phyloP scores from a whole-genome alignment of 2,797 vertebrate genomes.

The Perodicticus potto region DNA sequence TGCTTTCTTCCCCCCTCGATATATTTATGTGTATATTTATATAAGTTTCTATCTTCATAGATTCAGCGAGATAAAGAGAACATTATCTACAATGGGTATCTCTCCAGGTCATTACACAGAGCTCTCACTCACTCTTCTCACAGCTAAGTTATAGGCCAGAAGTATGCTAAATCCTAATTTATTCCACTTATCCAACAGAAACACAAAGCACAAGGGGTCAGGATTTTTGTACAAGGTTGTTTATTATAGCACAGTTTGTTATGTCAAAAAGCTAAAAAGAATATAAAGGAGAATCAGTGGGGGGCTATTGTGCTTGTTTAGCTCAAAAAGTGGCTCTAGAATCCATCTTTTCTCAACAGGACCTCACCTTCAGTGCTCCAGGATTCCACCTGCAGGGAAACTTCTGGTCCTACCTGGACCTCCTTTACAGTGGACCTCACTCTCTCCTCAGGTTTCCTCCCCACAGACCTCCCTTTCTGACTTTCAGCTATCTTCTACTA shows the following conservation, averaged over 20 bases:
- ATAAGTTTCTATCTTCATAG: too few species aligned
- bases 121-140: neutral
- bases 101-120: neutral
- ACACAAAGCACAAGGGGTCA: neutral
- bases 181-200: neutral
- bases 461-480: neutral
- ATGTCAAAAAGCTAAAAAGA: neutral
- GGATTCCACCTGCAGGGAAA: neutral
- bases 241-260: neutral
- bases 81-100: neutral
- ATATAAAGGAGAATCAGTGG: neutral
- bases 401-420: neutral
- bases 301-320: neutral
- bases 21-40: neutral
- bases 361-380: neutral
- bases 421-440: neutral
- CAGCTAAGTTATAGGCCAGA: neutral
- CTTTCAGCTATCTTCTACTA: neutral
- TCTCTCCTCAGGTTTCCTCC: neutral
- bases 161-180: neutral
- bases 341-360: neutral
- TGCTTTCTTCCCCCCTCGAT: neutral
- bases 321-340: neutral
- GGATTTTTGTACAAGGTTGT: neutral
- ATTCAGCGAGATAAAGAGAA: too few species aligned